These are phyloP conservation scores for Thunnus thynnus DNA, from an alignment of 2,113 vertebrate species.

Conservation along the genomic window DNA sequence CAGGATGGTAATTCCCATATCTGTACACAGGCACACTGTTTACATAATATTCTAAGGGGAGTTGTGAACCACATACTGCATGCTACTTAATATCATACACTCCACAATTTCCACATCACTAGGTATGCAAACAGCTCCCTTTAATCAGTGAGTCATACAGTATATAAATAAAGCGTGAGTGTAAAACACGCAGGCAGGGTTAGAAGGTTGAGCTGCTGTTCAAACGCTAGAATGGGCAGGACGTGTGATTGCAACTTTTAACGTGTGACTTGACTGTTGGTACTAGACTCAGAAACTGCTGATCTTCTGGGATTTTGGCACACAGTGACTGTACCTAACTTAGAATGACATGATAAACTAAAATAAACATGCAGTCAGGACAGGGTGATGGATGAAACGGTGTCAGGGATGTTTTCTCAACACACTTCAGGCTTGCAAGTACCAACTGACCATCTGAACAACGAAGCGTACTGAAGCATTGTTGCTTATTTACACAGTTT, in stretches of 20 bases:
- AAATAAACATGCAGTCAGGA: conserved; percentile 10
- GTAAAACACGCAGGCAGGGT: conserved; percentile 39
- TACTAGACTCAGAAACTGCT: not conserved
- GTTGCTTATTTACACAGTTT: not conserved
- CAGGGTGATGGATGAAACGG: conserved; percentile 10
- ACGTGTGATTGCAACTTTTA: conserved; percentile 33
- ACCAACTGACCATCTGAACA: not conserved
- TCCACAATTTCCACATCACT: conserved; percentile 38
- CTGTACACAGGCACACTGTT: conserved; percentile 51
- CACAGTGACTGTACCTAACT: conserved; percentile 1
- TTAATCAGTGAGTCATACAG: conserved; percentile 52
- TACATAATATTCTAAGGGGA: conserved; percentile 59
- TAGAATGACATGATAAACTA: not conserved
- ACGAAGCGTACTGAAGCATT: not conserved
- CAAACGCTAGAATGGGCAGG: not conserved
- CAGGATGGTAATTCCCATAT: conserved; percentile 60
- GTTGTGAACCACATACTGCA: conserved; percentile 31
- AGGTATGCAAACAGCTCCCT: conserved; percentile 21
- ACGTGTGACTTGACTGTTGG: conserved; percentile 16
- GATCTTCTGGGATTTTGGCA: conserved; percentile 19
- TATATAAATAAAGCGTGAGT: conserved; percentile 57
- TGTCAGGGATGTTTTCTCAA: not conserved
- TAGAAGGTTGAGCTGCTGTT: conserved; percentile 38
- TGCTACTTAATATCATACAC: conserved; percentile 37
- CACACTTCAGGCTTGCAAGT: not conserved